A percentile compares a stretch with the other conserved stretches of the same genome.
phyloP scores from a whole-genome alignment of 2,113 vertebrate genomes.

The Prionailurus bengalensis region DNA sequence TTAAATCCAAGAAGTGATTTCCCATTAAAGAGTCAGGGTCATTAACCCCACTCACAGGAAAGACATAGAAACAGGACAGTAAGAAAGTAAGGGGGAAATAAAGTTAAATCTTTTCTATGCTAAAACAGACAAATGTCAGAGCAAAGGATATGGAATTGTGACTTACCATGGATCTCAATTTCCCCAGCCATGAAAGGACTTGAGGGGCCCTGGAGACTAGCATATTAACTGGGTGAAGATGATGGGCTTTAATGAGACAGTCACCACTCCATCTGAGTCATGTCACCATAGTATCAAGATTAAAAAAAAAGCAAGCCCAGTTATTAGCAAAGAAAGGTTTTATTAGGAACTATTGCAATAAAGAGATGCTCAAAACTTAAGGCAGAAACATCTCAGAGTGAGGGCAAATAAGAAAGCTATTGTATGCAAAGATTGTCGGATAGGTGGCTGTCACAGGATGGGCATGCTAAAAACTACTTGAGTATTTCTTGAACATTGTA shows the following conservation, averaged over 20 bases:
- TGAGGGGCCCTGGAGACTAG: neutral
- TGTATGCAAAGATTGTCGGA: neutral
- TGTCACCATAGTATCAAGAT: neutral
- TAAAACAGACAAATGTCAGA: neutral
- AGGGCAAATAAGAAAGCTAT: neutral
- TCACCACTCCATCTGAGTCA: neutral
- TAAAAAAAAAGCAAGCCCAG: neutral
- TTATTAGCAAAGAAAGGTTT: neutral
- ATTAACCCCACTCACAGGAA: neutral
- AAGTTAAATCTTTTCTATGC: neutral
- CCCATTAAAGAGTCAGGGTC: neutral
- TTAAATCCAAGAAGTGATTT: slow-evolving; percentile 4
- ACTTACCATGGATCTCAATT: neutral
- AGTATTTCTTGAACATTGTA: neutral
- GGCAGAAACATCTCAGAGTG: neutral
- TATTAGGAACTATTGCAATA: neutral
- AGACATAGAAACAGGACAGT: neutral
- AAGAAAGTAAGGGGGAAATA: neutral
- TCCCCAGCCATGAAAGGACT: neutral
- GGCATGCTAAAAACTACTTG: neutral
- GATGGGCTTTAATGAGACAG: neutral
- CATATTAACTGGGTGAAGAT: neutral
- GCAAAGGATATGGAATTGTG: neutral
- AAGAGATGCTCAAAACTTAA: neutral
- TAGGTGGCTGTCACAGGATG: neutral